A percentile compares a stretch with the other conserved stretches of the same genome.
phyloP scores from a whole-genome alignment of 2,113 vertebrate genomes.

The Prinia subflava region DNA sequence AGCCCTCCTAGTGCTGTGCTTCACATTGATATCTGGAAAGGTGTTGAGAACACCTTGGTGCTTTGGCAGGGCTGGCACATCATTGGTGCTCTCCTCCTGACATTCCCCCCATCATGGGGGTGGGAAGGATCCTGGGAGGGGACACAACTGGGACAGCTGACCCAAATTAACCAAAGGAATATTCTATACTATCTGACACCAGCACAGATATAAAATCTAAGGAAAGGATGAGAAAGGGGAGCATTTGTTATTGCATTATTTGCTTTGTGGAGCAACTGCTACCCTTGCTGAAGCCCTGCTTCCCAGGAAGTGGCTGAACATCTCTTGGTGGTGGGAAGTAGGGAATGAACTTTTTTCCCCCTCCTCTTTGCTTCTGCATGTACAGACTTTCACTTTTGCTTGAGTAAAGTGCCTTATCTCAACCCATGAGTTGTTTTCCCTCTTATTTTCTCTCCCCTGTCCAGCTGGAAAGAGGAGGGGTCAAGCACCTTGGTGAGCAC shows the following conservation, averaged over 20 bases:
- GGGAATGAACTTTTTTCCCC: not conserved
- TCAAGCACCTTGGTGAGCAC: not conserved
- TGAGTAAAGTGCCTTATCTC: not conserved
- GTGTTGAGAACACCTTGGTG: not conserved
- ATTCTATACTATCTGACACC: too few relatives aligned
- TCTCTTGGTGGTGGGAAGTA: not conserved
- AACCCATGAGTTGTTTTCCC: not conserved
- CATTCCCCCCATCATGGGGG: too few relatives aligned
- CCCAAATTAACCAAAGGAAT: not conserved
- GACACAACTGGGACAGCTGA: not conserved
- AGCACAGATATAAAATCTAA: not conserved
- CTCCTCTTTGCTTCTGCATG: not conserved
- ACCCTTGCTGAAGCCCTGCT: not conserved
- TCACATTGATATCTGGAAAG: not conserved
- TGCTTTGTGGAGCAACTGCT: not conserved
- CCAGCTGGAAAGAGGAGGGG: not conserved
- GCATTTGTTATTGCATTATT: not conserved
- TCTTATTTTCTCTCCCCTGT: not conserved
- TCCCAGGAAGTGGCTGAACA: not conserved
- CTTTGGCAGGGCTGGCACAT: not conserved
- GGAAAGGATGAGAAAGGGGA: not conserved
- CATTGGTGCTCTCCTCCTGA: rapidly evolving
- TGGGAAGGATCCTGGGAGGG: not conserved
- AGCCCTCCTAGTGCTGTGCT: not conserved
- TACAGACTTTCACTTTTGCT: not conserved